These are phyloP conservation scores for Tetragnatha montana DNA, from an alignment of 2,888 invertebrate species.

Conservation along the genomic window DNA sequence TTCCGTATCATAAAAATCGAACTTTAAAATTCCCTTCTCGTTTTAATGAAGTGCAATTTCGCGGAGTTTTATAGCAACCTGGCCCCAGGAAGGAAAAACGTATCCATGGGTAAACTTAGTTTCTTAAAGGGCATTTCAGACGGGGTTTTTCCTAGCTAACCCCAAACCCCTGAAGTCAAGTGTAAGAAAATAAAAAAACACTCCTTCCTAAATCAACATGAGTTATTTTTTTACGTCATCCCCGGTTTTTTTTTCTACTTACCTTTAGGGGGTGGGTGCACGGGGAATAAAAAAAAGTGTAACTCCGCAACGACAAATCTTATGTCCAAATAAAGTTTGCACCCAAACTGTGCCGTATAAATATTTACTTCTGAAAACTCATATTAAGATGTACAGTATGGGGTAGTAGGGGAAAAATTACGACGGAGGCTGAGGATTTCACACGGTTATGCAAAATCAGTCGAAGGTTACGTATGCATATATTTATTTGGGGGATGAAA, in stretches of 20 bases:
- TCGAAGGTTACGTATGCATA: conserved; percentile 41
- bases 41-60: conserved; percentile 70
- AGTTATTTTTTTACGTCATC: conserved; percentile 39
- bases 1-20: conserved; percentile 64
- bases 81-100: conserved; percentile 38
- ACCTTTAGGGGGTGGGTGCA: conserved; percentile 34
- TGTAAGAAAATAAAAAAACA: conserved; percentile 7
- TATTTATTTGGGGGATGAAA: conserved; percentile 39
- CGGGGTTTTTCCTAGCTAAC: conserved; percentile 34
- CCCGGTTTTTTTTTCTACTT: conserved; percentile 28
- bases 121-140: conserved; percentile 61
- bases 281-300: conserved; percentile 10
- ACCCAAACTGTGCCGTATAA: conserved; percentile 57
- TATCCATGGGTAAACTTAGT: conserved; percentile 48
- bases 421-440: conserved; percentile 1
- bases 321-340: conserved; percentile 61
- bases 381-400: conserved; percentile 32
- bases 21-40: conserved; percentile 62
- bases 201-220: conserved; percentile 58
- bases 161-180: conserved; percentile 1
- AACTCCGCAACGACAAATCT: conserved; percentile 50
- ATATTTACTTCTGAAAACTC: conserved; percentile 52
- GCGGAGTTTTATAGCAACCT: conserved; percentile 43
- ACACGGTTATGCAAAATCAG: conserved; percentile 60
- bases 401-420: conserved; percentile 8